Evolutionary conservation across 2,113 vertebrate species (phyloP), one percentile per base, ranked within the genome.

Genomic region (Otolemur garnettii): DNA sequence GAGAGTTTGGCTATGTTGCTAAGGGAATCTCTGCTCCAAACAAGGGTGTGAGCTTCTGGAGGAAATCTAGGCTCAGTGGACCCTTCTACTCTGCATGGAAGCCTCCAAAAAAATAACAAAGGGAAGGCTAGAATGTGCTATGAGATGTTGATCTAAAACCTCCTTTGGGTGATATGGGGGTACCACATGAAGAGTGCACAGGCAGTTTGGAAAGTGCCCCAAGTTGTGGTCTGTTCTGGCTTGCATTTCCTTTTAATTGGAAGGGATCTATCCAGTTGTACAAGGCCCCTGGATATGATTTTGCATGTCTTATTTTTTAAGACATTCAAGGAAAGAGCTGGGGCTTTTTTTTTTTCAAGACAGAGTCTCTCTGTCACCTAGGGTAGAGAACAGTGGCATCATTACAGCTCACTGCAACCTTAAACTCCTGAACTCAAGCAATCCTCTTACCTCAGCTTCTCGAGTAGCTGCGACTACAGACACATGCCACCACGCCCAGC

Each of bases 1-100:
- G 89, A 75, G 81, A 89, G 87, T 97, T 90, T 92, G 22, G 80
- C 79, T 80, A 7, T 88, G 81, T 97, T 97, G 92, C 94, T 95
- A 96, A 97, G 91, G 80, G 78, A 68, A 74, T 33, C 68, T 95
- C 42, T 42, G 30, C 87, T 91, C 42, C 59, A 91, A 92, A 93
- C 85, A 93, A 68, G 79, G 95, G 4, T 71, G 33, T 50, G 86
- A 80, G 71, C 64, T 92, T 92, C 35, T 71, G 91, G 85, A 64
- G 84, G 57, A 91, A 96, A 94, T 17, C 19, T 75, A 81, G 33
- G 24, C 85, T 87, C 95, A 85, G 50, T 80, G 75, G 86, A 81
- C 50, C 66, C 55, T 45, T 53, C 0, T 26, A 72, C 90, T 92
- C 55, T 88, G 17, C 82, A 55, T 45, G 7, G 9, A 81, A 92